Conservation (phyloP, 1,140 invertebrate genomes). For the Bradynema listronoti region DNA sequence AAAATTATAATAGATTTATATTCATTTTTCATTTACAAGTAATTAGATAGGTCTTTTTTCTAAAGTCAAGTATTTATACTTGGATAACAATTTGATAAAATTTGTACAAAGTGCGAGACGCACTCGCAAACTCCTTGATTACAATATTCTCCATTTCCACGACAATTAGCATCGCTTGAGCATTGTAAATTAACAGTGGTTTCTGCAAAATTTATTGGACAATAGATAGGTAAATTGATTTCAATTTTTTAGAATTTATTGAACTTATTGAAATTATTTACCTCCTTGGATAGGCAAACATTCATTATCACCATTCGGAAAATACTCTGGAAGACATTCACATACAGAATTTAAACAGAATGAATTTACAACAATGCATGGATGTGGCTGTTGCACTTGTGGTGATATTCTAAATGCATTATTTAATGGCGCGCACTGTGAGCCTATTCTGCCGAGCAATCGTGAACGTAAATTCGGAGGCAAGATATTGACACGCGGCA, state of each 20-base stretch:
- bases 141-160: constrained; percentile 31
- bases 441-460: constrained; percentile 17
- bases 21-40: neutral
- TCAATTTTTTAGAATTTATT: neutral
- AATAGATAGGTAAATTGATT: neutral
- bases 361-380: constrained; percentile 28
- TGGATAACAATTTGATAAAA: constrained; percentile 14
- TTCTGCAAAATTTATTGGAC: constrained; percentile 13
- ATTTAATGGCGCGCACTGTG: no score
- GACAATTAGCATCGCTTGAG: constrained; percentile 15
- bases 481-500: no score
- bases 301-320: constrained; percentile 7
- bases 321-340: constrained; percentile 27
- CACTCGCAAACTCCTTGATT: constrained; percentile 20
- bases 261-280: neutral
- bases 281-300: neutral
- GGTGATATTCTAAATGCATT: no score
- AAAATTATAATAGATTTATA: constrained; percentile 16
- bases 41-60: neutral
- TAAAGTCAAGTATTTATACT: constrained; percentile 5
- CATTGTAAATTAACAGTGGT: constrained; percentile 17
- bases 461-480: no score
- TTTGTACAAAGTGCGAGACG: constrained; percentile 19
- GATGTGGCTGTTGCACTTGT: neutral
- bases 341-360: constrained; percentile 23